phyloP scores from a whole-genome alignment of 2,113 vertebrate species.

The Microtus oregoni region DNA sequence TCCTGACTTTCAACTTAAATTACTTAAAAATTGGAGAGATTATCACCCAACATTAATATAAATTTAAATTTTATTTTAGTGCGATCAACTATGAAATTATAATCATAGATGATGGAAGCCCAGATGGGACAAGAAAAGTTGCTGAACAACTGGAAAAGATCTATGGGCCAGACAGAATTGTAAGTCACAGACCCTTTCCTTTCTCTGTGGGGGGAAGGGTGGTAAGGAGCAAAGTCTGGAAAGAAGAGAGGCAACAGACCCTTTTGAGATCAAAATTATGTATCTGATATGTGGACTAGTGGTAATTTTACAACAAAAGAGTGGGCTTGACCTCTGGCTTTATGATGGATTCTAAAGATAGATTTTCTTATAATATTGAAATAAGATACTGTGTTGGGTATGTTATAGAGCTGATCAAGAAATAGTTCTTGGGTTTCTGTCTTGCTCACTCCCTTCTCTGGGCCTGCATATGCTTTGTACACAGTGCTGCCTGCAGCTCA shows the following conservation, averaged over 20 bases:
- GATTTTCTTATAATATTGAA: slow-evolving; percentile 37
- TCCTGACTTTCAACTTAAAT: neutral
- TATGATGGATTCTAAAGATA: neutral
- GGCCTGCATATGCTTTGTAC: neutral
- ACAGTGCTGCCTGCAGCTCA: neutral
- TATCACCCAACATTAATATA: slow-evolving; percentile 32
- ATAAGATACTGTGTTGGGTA: neutral
- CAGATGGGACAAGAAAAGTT: slow-evolving; percentile 95
- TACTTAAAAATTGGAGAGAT: slow-evolving; percentile 11
- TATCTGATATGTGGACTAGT: neutral
- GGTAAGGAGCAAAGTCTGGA: neutral
- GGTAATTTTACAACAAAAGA: slow-evolving; percentile 1
- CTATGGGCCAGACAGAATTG: slow-evolving; percentile 95
- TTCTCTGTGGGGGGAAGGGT: neutral
- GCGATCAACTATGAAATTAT: slow-evolving; percentile 94
- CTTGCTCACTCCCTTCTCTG: neutral
- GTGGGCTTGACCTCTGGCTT: neutral
- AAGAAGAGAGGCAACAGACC: neutral
- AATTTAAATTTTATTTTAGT: slow-evolving; percentile 84
- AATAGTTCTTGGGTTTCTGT: neutral
- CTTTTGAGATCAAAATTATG: neutral
- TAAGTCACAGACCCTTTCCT: slow-evolving; percentile 85
- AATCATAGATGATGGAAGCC: slow-evolving; percentile 98
- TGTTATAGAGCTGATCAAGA: neutral
- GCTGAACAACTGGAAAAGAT: slow-evolving; percentile 94